Evolutionary conservation across 2,888 invertebrate species (phyloP).

Genomic region (Xylocampa areola): DNA sequence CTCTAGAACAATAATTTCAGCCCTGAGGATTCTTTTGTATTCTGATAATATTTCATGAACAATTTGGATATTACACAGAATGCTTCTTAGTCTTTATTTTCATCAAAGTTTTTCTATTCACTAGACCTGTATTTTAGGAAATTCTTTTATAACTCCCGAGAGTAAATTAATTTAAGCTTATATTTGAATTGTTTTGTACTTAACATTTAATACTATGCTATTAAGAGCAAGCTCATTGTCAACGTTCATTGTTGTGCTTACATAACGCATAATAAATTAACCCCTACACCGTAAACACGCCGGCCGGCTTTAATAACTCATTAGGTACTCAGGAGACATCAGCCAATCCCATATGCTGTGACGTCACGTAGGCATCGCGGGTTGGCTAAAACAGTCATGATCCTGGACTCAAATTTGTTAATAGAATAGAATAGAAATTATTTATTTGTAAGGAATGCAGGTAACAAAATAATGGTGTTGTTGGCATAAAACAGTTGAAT

Average conservation of each 20-base stretch:
- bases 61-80: slow-evolving; percentile 9
- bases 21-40: slow-evolving; percentile 26
- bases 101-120: slow-evolving; percentile 31
- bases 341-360: neutral
- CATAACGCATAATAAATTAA: slow-evolving; percentile 1
- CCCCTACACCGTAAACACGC: neutral
- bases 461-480: no score
- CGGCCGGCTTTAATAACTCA: slow-evolving; percentile 24
- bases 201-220: neutral
- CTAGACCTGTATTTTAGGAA: slow-evolving; percentile 4
- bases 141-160: slow-evolving; percentile 15
- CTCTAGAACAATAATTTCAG: slow-evolving; percentile 32
- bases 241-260: slow-evolving; percentile 17
- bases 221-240: neutral
- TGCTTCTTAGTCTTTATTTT: slow-evolving; percentile 39
- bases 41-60: slow-evolving; percentile 23
- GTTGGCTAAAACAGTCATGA: neutral
- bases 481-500: no score
- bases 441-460: no score
- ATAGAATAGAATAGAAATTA: no score
- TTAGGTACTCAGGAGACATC: slow-evolving; percentile 1
- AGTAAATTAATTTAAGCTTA: slow-evolving; percentile 9
- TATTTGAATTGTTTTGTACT: neutral
- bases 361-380: neutral
- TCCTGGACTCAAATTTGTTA: neutral